These are phyloP conservation scores for Amphimallon solstitiale DNA, from an alignment of 2,888 invertebrate species.

Conservation along the genomic window DNA sequence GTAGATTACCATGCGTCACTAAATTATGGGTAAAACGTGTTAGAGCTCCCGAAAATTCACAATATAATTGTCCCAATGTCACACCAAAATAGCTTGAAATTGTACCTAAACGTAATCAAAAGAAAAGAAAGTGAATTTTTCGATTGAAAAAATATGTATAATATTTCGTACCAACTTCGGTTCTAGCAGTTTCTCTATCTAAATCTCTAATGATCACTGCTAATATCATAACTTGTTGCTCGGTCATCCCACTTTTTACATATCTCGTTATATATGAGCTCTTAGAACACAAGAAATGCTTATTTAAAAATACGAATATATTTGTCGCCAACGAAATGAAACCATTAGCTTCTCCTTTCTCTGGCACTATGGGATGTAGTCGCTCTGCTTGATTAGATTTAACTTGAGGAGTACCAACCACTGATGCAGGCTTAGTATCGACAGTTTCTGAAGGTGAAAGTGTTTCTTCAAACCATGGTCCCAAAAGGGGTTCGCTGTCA, in stretches of 20 bases:
- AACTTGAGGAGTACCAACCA: slow-evolving; percentile 25
- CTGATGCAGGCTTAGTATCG: slow-evolving; percentile 66
- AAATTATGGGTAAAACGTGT: slow-evolving; percentile 85
- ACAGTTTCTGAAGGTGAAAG: slow-evolving; percentile 80
- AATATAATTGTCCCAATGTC: slow-evolving; percentile 75
- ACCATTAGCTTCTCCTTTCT: slow-evolving; percentile 81
- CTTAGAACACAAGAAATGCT: slow-evolving; percentile 79
- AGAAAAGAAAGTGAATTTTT: neutral
- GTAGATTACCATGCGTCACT: slow-evolving; percentile 76
- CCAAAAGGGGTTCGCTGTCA: slow-evolving; percentile 86
- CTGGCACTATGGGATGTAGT: slow-evolving; percentile 72
- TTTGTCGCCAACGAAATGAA: slow-evolving; percentile 88
- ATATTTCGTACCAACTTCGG: slow-evolving; percentile 71
- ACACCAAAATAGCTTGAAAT: slow-evolving; percentile 80
- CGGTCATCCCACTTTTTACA: slow-evolving; percentile 78
- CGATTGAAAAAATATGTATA: slow-evolving; percentile 11
- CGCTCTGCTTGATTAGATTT: slow-evolving; percentile 63
- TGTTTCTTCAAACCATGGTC: slow-evolving; percentile 95
- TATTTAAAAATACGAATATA: slow-evolving; percentile 87
- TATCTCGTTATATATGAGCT: slow-evolving; percentile 75
- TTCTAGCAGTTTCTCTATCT: slow-evolving; percentile 87
- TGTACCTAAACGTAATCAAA: slow-evolving; percentile 65
- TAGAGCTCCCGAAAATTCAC: slow-evolving; percentile 80
- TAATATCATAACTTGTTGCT: slow-evolving; percentile 89
- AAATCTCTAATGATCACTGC: slow-evolving; percentile 91